Evolutionary conservation across 92 coral and sea anemone genomes (phyloP).

Genomic region (Virgularia gustaviana): DNA sequence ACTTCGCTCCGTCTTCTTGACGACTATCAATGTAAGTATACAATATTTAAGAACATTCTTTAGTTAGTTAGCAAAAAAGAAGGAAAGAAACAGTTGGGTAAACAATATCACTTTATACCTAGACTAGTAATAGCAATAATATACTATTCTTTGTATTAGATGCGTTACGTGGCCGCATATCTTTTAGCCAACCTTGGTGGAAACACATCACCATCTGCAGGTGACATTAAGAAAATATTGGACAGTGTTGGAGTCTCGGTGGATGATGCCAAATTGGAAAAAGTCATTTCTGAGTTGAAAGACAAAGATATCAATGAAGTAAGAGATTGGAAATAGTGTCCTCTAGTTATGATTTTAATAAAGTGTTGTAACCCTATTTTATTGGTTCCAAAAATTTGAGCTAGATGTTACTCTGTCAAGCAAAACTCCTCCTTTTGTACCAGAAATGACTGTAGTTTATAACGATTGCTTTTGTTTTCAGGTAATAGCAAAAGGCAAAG

Average conservation of each 20-base stretch:
- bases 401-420: neutral
- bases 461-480: constrained; percentile 23
- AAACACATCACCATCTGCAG: constrained; percentile 72
- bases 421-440: neutral
- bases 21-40: constrained; percentile 99
- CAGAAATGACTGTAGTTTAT: too few species aligned
- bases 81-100: too few species aligned
- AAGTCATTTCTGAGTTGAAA: constrained; percentile 71
- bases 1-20: constrained; percentile 97
- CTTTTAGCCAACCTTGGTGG: constrained; percentile 92
- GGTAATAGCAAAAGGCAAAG: constrained; percentile 82
- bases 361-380: neutral
- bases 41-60: too few species aligned
- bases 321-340: too few species aligned
- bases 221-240: constrained; percentile 76
- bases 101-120: too few species aligned
- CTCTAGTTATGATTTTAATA: too few species aligned
- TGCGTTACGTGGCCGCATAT: constrained; percentile 99
- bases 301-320: constrained; percentile 91
- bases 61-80: too few species aligned
- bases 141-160: constrained; percentile 50
- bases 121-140: too few species aligned
- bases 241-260: constrained; percentile 81
- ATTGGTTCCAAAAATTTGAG: neutral
- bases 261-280: constrained; percentile 72